These are phyloP conservation scores for Galerucella pusilla DNA, from an alignment of 2,888 invertebrate species.

Conservation along the genomic window DNA sequence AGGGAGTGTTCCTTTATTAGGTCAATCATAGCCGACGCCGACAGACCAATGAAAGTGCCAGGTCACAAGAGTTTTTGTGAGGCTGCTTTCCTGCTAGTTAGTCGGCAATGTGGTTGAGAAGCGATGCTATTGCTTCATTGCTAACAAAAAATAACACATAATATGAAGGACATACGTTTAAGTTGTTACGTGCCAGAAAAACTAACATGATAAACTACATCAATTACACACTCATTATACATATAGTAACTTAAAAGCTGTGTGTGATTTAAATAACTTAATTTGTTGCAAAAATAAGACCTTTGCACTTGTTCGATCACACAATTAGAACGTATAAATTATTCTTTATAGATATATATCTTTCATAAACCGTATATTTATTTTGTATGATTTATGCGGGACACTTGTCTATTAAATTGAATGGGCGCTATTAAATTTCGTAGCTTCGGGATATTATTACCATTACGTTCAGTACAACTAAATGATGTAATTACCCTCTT, in stretches of 20 bases:
- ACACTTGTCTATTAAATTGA: slow-evolving; percentile 10
- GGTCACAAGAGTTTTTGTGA: too few species aligned
- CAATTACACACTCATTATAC: neutral
- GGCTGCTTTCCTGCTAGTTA: too few species aligned
- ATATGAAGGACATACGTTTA: too few species aligned
- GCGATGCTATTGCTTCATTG: too few species aligned
- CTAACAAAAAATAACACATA: too few species aligned
- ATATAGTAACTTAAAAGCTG: neutral
- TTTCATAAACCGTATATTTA: neutral
- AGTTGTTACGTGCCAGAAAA: neutral
- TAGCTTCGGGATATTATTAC: slow-evolving; percentile 1
- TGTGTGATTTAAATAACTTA: neutral
- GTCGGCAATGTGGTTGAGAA: too few species aligned
- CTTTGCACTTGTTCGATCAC: slow-evolving; percentile 7
- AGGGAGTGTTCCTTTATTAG: too few species aligned
- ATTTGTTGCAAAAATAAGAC: neutral
- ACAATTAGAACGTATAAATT: slow-evolving; percentile 7
- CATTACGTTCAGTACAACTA: neutral
- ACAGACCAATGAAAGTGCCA: too few species aligned
- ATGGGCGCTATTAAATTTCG: slow-evolving; percentile 13
- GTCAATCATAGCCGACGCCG: too few species aligned
- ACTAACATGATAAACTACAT: neutral
- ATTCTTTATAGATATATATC: slow-evolving; percentile 9
- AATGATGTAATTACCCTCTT: slow-evolving; percentile 7
- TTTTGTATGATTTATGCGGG: slow-evolving; percentile 8